These are phyloP conservation scores for Macaria liturata DNA, from an alignment of 2,888 invertebrate genomes.

Conservation along the genomic window DNA sequence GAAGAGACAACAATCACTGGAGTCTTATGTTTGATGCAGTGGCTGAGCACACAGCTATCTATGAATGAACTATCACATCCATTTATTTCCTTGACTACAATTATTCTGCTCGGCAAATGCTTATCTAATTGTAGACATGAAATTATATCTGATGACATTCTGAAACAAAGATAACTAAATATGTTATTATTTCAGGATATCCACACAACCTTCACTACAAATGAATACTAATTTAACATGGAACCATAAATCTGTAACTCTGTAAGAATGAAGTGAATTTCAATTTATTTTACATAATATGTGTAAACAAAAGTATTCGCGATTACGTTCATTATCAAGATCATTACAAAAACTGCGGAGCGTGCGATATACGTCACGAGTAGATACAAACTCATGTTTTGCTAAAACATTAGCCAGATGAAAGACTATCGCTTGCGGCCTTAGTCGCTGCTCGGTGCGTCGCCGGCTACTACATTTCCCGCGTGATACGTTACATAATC, in stretches of 20 bases:
- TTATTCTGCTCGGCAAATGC: constrained; percentile 78
- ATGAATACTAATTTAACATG: too few species aligned
- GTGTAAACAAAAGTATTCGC: too few species aligned
- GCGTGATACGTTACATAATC: constrained; percentile 31
- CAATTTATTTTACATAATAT: too few species aligned
- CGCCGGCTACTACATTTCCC: constrained; percentile 37
- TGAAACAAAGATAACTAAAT: constrained; percentile 36
- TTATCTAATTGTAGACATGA: constrained; percentile 86
- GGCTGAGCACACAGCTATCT: constrained; percentile 85
- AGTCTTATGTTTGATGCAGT: constrained; percentile 83
- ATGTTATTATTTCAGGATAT: too few species aligned
- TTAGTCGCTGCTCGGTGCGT: constrained; percentile 38
- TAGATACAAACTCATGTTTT: constrained; percentile 33
- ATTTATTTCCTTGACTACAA: constrained; percentile 87
- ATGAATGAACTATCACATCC: constrained; percentile 89
- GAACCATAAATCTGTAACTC: too few species aligned
- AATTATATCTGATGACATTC: constrained; percentile 85
- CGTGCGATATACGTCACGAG: constrained; percentile 40
- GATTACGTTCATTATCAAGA: constrained; percentile 6
- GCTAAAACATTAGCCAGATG: constrained; percentile 35
- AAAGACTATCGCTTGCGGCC: constrained; percentile 34
- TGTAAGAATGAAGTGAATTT: too few species aligned
- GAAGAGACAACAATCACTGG: constrained; percentile 85
- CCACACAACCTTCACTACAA: too few species aligned
- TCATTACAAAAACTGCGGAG: constrained; percentile 7